Evolutionary conservation across 2,888 invertebrate species (phyloP).

Genomic region (Biston betularia): DNA sequence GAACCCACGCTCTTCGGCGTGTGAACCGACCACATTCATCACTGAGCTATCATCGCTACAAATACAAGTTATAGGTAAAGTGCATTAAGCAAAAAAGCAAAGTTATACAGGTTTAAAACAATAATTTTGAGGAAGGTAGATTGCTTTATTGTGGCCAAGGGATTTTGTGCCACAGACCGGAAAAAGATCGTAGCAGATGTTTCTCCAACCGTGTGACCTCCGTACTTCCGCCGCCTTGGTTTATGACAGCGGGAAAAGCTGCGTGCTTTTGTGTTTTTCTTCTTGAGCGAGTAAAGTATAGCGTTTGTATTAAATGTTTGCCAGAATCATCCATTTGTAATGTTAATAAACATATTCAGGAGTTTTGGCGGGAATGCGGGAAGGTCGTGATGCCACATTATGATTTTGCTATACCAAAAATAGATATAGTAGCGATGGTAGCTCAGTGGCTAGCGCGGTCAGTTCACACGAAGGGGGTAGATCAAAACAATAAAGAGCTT

Average conservation of each 20-base stretch:
- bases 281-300: background rate
- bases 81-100: background rate
- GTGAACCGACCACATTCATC: no score
- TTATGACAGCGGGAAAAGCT: slow-evolving; percentile 21
- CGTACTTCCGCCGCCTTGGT: slow-evolving; percentile 21
- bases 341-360: no score
- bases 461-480: no score
- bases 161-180: slow-evolving; percentile 19
- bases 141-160: slow-evolving; percentile 3
- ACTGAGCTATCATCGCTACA: no score
- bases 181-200: slow-evolving; percentile 27
- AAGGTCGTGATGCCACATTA: no score
- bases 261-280: background rate
- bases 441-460: no score
- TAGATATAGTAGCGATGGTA: no score
- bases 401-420: no score
- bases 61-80: no score
- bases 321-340: background rate
- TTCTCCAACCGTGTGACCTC: slow-evolving; percentile 11
- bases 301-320: background rate
- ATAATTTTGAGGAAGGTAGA: background rate
- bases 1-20: no score
- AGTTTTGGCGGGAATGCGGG: no score
- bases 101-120: background rate
- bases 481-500: no score